Conservation (phyloP, 2,888 invertebrate species). For the Chrysolina americana region DNA sequence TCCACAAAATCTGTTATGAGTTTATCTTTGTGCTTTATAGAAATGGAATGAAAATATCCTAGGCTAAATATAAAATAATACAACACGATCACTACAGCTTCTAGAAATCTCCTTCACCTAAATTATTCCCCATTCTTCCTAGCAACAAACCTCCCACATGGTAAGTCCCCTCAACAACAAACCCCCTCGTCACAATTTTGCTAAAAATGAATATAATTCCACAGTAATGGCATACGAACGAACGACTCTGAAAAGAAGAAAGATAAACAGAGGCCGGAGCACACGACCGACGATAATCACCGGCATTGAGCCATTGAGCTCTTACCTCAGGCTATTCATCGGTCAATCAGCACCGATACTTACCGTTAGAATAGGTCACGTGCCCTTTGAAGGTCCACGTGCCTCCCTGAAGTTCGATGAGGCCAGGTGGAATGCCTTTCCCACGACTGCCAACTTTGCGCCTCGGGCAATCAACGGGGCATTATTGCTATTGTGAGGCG, state of each 20-base stretch:
- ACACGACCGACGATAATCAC: slow-evolving; percentile 64
- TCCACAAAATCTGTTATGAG: too few relatives aligned
- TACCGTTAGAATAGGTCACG: slow-evolving; percentile 34
- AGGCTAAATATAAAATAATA: too few relatives aligned
- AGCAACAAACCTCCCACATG: neutral
- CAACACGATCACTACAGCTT: too few relatives aligned
- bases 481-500: slow-evolving; percentile 59
- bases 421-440: slow-evolving; percentile 62
- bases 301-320: slow-evolving; percentile 61
- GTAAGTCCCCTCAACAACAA: neutral
- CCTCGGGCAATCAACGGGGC: slow-evolving; percentile 59
- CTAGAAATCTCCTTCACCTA: too few relatives aligned
- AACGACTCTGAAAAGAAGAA: slow-evolving; percentile 56
- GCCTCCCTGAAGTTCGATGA: slow-evolving; percentile 47
- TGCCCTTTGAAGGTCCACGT: slow-evolving; percentile 51
- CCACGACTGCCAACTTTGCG: slow-evolving; percentile 58
- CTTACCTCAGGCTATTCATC: slow-evolving; percentile 64
- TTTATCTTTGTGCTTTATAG: too few relatives aligned
- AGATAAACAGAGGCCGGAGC: slow-evolving; percentile 60
- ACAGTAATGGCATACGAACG: slow-evolving; percentile 31
- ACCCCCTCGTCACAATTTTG: neutral
- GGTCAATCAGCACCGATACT: slow-evolving; percentile 67
- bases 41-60: too few relatives aligned
- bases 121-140: too few relatives aligned
- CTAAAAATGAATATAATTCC: slow-evolving; percentile 25